Evolutionary conservation across 1,140 invertebrate genomes (phyloP).

Genomic region (Drosophila subobscura): DNA sequence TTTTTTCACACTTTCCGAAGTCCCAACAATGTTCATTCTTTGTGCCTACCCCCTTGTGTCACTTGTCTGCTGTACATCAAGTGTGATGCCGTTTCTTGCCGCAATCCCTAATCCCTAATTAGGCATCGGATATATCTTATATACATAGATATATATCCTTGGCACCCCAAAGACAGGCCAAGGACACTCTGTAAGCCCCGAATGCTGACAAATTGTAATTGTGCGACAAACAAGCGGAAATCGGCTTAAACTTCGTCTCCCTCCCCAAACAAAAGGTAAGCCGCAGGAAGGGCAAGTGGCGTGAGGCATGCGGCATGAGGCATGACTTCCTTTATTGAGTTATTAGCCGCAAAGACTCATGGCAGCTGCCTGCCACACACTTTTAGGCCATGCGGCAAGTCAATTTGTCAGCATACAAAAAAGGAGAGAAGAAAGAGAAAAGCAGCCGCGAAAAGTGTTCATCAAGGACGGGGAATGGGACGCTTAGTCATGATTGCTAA

Average conservation of each 20-base stretch:
- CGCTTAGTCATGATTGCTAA: slow-evolving; percentile 62
- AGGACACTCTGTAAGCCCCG: slow-evolving; percentile 39
- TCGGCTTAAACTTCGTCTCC: slow-evolving; percentile 62
- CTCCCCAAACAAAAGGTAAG: slow-evolving; percentile 27
- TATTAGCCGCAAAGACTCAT: slow-evolving; percentile 48
- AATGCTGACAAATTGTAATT: slow-evolving; percentile 77
- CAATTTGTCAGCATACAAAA: slow-evolving; percentile 54
- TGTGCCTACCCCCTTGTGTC: neutral
- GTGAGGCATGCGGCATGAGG: slow-evolving; percentile 3
- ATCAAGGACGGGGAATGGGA: neutral
- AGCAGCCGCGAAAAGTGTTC: slow-evolving; percentile 28
- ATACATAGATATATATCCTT: neutral
- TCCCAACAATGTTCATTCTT: neutral
- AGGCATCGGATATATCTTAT: slow-evolving; percentile 57
- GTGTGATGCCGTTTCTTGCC: neutral
- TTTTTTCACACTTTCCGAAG: neutral
- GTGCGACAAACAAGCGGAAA: slow-evolving; percentile 79
- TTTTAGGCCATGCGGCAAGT: slow-evolving; percentile 50
- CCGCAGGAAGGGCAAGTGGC: slow-evolving; percentile 7
- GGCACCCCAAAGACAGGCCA: slow-evolving; percentile 24
- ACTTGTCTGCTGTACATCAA: neutral
- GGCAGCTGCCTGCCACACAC: slow-evolving; percentile 16
- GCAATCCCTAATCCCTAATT: slow-evolving; percentile 71
- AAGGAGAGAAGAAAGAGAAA: neutral
- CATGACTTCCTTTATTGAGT: slow-evolving; percentile 68